Conservation (phyloP, 2,888 invertebrate genomes). For the Drosophila incognita region DNA sequence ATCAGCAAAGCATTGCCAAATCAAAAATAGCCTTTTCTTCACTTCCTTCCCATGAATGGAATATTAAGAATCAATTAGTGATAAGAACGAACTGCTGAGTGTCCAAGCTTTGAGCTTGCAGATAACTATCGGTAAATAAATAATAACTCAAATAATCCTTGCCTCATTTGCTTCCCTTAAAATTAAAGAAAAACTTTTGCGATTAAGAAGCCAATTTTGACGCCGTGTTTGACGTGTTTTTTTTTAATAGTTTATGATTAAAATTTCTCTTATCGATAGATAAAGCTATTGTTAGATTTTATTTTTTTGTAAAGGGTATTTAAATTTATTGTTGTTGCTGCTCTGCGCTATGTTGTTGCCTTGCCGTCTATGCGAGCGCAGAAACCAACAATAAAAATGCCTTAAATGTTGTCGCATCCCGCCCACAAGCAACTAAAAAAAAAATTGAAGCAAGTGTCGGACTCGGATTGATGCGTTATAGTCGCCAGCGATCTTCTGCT, state of each 20-base stretch:
- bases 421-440: slow-evolving; percentile 33
- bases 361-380: slow-evolving; percentile 16
- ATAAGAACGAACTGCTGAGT: no score
- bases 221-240: no score
- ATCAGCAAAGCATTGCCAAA: background rate
- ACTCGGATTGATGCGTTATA: slow-evolving; percentile 60
- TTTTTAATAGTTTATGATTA: background rate
- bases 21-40: background rate
- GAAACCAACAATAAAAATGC: slow-evolving; percentile 45
- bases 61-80: no score
- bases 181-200: background rate
- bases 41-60: no score
- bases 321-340: background rate
- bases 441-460: slow-evolving; percentile 60
- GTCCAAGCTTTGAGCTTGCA: no score
- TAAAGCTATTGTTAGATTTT: background rate
- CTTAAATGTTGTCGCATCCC: slow-evolving; percentile 59
- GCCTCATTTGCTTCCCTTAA: background rate
- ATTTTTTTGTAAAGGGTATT: slow-evolving; percentile 19
- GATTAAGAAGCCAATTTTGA: background rate
- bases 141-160: background rate
- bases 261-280: background rate
- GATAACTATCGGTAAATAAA: no score
- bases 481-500: slow-evolving; percentile 40
- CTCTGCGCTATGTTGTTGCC: background rate